Conservation (phyloP, 1,140 invertebrate genomes). For the Artemia franciscana region DNA sequence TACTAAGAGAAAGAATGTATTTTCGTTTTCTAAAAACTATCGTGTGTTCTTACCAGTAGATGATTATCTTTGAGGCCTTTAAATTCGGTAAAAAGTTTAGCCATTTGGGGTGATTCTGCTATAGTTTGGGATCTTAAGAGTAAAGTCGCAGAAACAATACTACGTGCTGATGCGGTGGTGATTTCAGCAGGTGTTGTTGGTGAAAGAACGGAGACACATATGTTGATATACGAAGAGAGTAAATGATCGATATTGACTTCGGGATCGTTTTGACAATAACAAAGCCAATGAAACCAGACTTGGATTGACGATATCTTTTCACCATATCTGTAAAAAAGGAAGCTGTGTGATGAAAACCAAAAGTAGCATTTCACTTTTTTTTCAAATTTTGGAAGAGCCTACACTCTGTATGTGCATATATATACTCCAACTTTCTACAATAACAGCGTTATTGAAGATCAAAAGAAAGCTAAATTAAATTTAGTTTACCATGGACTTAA, state of each 20-base stretch:
- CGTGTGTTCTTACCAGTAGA: neutral
- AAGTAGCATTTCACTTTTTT: no score
- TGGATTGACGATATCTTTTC: neutral
- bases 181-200: neutral
- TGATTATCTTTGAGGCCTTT: neutral
- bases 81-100: neutral
- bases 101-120: neutral
- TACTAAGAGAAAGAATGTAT: no score
- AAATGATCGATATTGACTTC: no score
- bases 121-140: neutral
- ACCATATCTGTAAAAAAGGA: neutral
- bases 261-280: neutral
- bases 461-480: no score
- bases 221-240: neutral
- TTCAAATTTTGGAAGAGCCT: no score
- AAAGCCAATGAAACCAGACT: neutral
- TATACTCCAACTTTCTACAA: no score
- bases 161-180: neutral
- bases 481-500: no score
- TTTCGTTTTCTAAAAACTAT: no score
- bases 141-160: neutral
- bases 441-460: no score
- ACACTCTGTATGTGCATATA: no score
- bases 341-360: no score
- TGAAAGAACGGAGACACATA: neutral